Conservation (phyloP, 1,140 invertebrate genomes). For the Bombus pascuorum region DNA sequence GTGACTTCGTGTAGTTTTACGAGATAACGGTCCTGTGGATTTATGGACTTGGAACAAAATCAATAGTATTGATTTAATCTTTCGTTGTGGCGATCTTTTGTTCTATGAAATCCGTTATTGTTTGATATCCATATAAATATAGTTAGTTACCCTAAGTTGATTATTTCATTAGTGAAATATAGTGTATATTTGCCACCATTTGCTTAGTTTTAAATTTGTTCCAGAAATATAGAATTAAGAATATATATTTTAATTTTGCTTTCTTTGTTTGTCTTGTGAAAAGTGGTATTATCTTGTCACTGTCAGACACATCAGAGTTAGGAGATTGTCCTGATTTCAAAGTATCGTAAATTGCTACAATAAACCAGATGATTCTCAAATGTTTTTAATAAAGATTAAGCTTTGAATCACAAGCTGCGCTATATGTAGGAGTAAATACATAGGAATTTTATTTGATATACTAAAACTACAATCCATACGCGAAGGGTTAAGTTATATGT, state of each 20-base stretch:
- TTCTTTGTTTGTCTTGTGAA: too few species aligned
- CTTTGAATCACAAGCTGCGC: background rate
- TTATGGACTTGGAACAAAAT: background rate
- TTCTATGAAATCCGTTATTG: background rate
- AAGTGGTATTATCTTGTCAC: background rate
- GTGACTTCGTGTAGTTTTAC: background rate
- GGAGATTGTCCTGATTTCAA: background rate
- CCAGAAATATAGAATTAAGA: too few species aligned
- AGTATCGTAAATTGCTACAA: background rate
- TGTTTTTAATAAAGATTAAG: background rate
- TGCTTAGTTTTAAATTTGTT: too few species aligned
- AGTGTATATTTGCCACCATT: background rate
- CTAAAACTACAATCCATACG: too few species aligned
- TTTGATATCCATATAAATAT: background rate
- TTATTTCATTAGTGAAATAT: background rate
- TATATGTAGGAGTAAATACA: background rate
- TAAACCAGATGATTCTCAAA: background rate
- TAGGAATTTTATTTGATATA: background rate
- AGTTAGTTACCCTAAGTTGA: too few species aligned
- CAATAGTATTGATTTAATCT: background rate
- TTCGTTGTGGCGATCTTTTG: background rate
- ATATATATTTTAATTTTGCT: too few species aligned
- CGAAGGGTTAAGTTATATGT: background rate
- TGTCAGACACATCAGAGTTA: background rate
- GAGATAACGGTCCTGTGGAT: background rate